Conservation (phyloP, 2,888 invertebrate species). For the Cecidostiba fungosa region DNA sequence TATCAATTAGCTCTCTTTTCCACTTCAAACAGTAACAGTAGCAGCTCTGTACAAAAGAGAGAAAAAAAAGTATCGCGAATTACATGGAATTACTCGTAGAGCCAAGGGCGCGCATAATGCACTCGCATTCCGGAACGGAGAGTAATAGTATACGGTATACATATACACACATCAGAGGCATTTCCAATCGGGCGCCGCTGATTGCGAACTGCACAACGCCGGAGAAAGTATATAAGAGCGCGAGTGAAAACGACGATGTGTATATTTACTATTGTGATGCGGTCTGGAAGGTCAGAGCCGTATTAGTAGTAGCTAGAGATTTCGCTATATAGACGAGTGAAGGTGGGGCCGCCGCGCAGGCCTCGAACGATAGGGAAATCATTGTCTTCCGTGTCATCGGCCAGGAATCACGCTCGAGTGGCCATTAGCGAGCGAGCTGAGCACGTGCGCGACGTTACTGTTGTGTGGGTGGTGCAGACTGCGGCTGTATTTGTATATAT, state of each 20-base stretch:
- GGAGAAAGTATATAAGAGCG: background rate
- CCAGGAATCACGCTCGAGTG: constrained; percentile 64
- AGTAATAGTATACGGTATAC: background rate
- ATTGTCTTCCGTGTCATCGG: constrained; percentile 62
- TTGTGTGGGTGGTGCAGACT: constrained; percentile 15
- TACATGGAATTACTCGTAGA: constrained; percentile 30
- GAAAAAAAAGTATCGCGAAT: constrained; percentile 23
- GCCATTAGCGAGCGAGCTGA: constrained; percentile 40
- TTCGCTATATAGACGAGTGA: background rate
- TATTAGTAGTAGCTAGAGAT: constrained; percentile 8
- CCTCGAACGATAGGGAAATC: constrained; percentile 51
- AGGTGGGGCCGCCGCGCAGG: background rate
- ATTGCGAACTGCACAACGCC: background rate
- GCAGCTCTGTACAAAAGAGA: background rate
- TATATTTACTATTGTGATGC: background rate
- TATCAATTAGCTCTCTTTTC: constrained; percentile 47
- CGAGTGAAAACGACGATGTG: no score
- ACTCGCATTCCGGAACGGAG: constrained; percentile 29
- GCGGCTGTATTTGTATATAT: constrained; percentile 11
- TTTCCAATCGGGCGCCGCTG: constrained; percentile 19
- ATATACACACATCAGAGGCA: background rate
- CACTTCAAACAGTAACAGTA: constrained; percentile 14
- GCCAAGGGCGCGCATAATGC: constrained; percentile 13
- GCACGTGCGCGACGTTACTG: background rate
- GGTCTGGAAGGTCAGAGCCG: background rate